phyloP scores from a whole-genome alignment of 2,888 invertebrate genomes.

The Neuroscelio doddi region DNA sequence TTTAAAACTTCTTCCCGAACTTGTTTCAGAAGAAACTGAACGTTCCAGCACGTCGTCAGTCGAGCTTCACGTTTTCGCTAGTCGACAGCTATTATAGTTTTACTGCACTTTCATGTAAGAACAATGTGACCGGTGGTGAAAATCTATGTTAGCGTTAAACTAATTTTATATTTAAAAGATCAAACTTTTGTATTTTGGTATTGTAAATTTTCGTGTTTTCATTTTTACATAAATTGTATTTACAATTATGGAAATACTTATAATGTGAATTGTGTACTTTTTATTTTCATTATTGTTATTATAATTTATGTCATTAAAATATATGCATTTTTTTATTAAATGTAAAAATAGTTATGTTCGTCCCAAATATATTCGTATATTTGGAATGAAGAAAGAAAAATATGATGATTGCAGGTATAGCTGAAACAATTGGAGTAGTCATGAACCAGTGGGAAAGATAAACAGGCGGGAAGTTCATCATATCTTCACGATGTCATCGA shows the following conservation, averaged over 20 bases:
- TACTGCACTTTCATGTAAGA: conserved; percentile 12
- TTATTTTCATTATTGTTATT: too few relatives aligned
- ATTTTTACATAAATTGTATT: too few relatives aligned
- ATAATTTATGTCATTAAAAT: too few relatives aligned
- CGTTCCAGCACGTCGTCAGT: conserved; percentile 32
- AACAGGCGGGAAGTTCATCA: conserved; percentile 27
- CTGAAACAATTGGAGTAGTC: conserved; percentile 20
- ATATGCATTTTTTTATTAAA: too few relatives aligned
- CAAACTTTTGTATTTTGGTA: too few relatives aligned
- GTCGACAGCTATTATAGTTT: conserved; percentile 3
- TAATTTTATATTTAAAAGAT: too few relatives aligned
- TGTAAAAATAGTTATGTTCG: background rate
- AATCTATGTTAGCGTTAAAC: background rate
- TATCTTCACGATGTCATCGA: conserved; percentile 49
- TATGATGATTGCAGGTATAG: background rate
- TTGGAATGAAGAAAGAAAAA: background rate
- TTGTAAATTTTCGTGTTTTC: too few relatives aligned
- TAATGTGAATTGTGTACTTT: too few relatives aligned
- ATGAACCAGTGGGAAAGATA: conserved; percentile 31
- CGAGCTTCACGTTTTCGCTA: conserved; percentile 24
- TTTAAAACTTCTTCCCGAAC: conserved; percentile 64
- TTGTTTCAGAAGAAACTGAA: conserved; percentile 48
- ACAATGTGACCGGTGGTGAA: conserved; percentile 1
- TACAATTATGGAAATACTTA: too few relatives aligned
- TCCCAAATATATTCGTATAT: too few relatives aligned